Base-by-base conservation (phyloP, 2,888 invertebrate genomes). In the Drosophila conformis region DNA sequence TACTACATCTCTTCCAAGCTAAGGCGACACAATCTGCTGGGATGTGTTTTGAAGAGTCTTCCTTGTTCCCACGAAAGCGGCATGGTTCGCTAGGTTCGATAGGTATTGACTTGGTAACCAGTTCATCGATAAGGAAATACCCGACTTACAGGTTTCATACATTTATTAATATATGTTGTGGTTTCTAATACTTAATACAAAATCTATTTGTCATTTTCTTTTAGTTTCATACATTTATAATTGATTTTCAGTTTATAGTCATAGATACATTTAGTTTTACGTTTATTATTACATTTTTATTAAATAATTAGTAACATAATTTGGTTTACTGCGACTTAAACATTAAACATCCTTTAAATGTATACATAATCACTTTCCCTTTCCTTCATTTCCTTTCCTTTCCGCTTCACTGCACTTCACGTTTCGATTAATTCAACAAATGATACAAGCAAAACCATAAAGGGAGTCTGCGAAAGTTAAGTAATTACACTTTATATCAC, bases 251-350 rank as follows among this genome's bases (percentile, higher is more conserved):
- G 70, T 82, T 80, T 76, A 35, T 69, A 76, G 69, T 83, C 83
- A 78, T 82, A 82, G 69, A 74, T 83, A 84, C 74, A 84, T 66
- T 82, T 79, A 65, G 42, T 59, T 71, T 77, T 57, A 52, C 35
- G 65, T 78, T 76, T 79, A 65, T 42, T 61, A 71, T 77, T 60
- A 58, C 38, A 65, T 71, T 76, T 73, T 73, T 75, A 76, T 82
- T 87, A 85, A 85, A 87, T 80, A 87, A 85, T 89, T 87, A 85
- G 78, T 89, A 87, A 89, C 84, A 84, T 87, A 88, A 88, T 88
- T 86, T 86, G 88, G 88, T 86, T 88, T 87, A 78, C 78, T 76
- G 87, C 72, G 84, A 80, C 89, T 88, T 86, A 86, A 83, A 75
- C 62, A 83, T 82, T 88, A 83, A 79, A 81, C 79, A 69, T 83